Evolutionary conservation across 2,797 vertebrate genomes (phyloP), one percentile per base, ranked within the genome.

Genomic region (Pangasius mekongensis): DNA sequence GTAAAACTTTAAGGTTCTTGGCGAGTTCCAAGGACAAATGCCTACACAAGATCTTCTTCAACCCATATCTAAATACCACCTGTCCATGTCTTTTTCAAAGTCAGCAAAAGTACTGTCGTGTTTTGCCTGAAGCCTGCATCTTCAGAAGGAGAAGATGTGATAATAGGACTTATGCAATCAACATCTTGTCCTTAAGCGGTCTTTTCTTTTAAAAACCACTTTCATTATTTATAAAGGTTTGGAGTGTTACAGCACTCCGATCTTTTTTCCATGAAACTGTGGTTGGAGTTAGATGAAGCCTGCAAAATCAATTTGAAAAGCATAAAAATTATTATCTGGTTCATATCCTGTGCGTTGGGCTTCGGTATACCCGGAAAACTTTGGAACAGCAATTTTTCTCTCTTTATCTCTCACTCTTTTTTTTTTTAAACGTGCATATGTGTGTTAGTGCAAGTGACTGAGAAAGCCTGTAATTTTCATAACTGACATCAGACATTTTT

Each of bases 221-320:
- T 98, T 98, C 97, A 98, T 99, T 98, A 99, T 99, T 99, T 98
- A 98, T 97, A 98, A 98, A 97, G 97, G 97, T 97, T 96, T 96
- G 97, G 98, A 96, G 97, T 95, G 96, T 97, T 96, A 97, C 96
- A 93, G 96, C 97, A 96, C 96, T 97, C 97, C 97, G 97, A 98
- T 97, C 96, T 97, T 96, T 97, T 96, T 97, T 95, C 94, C 76
- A 39, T 83, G 71, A 88, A 96, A 96, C 95, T 96, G 96, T 97
- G 96, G 98, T 97, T 97, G 94, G 95, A 96, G 94, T 96, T 93
- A 96, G 97, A 97, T 97, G 96, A 97, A 98, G 97, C 98, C 97
- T 96, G 95, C 96, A 97, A 97, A 99, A 98, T 98, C 98, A 97
- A 99, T 99, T 98, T 98, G 96, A 97, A 97, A 97, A 97, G 97